Base-by-base conservation (phyloP, 2,888 invertebrate species). In the Tuberolachnus salignus region DNA sequence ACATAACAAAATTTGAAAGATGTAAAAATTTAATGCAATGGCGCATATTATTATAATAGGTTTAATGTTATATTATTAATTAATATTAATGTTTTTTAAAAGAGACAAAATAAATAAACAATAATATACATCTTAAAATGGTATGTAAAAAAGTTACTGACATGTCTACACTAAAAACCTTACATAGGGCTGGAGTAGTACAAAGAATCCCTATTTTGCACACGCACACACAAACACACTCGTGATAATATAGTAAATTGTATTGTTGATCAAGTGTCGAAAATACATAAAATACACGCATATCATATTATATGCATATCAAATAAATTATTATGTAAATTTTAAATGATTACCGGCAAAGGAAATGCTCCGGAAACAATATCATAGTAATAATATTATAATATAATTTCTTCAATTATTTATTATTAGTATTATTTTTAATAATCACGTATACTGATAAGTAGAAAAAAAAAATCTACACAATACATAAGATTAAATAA, bases 391-490 rank as follows among this genome's bases (percentile, higher is more conserved):
- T n/a, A n/a, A n/a, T n/a, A n/a, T n/a, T 34, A 34, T 34, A 34
- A 78, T 69, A 69, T 21, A 51, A 19, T 78, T 78, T 78, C 59
- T 59, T 78, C 49, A 67, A 78, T 51, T 78, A 42, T 69, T 78
- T 73, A 64, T 73, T 72, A 26, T 51, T n/a, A 49, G n/a, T n/a
- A n/a, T n/a, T 67, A 46, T 69, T 78, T 69, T 69, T n/a, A 69
- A 69, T 78, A 69, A 69, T 78, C 59, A 78, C 78, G 78, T 78
- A 78, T 78, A 78, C 78, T 59, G 78, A 78, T 34, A 78, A 78
- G 69, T 78, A 78, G 78, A 78, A 78, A 78, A 61, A n/a, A 34
- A 74, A 78, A 78, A 69, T 78, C 69, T 78, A 78, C 78, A 78
- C 51, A 78, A 78, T 78, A 78, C 59, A 78, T 78, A 78, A 59